A percentile compares a stretch with the other conserved stretches of the same genome.
Evolutionary conservation across 2,888 invertebrate genomes (phyloP).

Genomic region (Apodemia zela): DNA sequence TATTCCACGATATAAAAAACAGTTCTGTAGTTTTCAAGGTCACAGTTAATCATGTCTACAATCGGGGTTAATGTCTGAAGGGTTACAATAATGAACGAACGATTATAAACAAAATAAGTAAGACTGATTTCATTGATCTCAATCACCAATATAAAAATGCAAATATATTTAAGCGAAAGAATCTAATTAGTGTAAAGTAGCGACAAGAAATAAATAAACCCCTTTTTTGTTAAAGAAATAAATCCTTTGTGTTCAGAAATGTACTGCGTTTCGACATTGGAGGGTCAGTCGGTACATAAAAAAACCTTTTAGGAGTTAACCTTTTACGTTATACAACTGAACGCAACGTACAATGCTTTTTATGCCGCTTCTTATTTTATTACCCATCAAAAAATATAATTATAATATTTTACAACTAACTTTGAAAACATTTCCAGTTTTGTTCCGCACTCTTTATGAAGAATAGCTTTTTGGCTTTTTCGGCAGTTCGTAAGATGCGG

Average conservation of each 20-base stretch:
- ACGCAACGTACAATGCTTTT: not conserved
- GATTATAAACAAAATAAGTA: too few relatives aligned
- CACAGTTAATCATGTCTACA: too few relatives aligned
- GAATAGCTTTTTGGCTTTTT: too few relatives aligned
- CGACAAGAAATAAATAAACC: slow-evolving; percentile 45
- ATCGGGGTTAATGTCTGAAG: too few relatives aligned
- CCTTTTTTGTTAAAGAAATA: slow-evolving; percentile 49
- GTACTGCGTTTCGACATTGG: slow-evolving; percentile 47
- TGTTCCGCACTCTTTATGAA: too few relatives aligned
- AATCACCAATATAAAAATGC: not conserved
- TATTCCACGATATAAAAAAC: too few relatives aligned
- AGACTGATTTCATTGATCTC: too few relatives aligned
- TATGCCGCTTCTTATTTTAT: not conserved
- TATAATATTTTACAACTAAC: not conserved
- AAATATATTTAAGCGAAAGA: slow-evolving; percentile 26
- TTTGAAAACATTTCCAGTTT: not conserved
- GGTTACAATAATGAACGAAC: too few relatives aligned
- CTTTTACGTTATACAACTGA: slow-evolving; percentile 19
- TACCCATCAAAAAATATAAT: not conserved
- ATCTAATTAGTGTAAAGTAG: slow-evolving; percentile 47
- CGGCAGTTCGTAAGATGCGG: too few relatives aligned
- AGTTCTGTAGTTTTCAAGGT: too few relatives aligned
- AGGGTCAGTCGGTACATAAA: slow-evolving; percentile 51
- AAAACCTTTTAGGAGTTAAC: slow-evolving; percentile 27
- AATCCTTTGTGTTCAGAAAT: slow-evolving; percentile 48